Conservation (phyloP, 2,797 vertebrate species). For the Coluber constrictor region DNA sequence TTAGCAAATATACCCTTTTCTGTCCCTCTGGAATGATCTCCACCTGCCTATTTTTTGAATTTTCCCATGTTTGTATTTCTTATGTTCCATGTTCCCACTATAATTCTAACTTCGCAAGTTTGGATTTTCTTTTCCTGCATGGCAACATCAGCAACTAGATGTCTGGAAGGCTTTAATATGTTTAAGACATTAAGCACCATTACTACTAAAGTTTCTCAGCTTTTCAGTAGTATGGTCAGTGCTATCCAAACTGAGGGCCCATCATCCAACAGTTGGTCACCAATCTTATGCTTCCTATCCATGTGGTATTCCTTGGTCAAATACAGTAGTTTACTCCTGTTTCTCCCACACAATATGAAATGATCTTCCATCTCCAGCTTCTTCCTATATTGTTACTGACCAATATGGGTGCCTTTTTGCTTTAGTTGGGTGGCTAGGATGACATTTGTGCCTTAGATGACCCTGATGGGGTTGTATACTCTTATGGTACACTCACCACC, state of each 20-base stretch:
- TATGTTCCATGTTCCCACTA: not conserved
- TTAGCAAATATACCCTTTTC: not conserved
- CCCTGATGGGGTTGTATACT: not conserved
- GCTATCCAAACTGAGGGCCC: not conserved
- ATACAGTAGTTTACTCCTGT: not conserved
- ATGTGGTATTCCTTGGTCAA: not conserved
- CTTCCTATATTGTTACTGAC: not conserved
- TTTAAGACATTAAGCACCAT: not conserved
- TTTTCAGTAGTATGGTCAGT: not conserved
- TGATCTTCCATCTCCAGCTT: not conserved
- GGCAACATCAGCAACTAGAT: not conserved
- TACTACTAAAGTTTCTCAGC: not conserved
- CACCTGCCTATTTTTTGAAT: not conserved
- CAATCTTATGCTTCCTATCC: not conserved
- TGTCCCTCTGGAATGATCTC: not conserved
- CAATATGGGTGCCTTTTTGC: not conserved
- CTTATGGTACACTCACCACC: not conserved
- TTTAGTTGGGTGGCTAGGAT: not conserved
- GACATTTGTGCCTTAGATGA: not conserved
- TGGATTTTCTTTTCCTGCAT: not conserved
- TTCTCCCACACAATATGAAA: not conserved
- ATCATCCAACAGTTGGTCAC: not conserved
- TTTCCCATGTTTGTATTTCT: not conserved
- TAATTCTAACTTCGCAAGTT: not conserved
- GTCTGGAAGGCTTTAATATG: not conserved